Conservation (phyloP, 1,140 invertebrate genomes). For the Centruroides sculpturatus region DNA sequence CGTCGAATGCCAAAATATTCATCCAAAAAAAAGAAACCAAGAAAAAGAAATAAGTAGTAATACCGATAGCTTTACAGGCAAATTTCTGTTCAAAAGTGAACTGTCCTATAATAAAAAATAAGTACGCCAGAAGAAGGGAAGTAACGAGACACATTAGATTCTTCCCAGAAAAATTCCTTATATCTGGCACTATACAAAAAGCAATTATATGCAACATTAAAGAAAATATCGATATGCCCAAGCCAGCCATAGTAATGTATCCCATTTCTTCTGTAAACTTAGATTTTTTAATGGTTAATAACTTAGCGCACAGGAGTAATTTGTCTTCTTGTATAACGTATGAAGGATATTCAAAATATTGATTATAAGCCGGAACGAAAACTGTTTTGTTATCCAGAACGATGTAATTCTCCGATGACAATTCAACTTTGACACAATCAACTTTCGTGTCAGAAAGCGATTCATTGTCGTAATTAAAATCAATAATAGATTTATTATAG, state of each 20-base stretch:
- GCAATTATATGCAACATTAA: conserved; percentile 34
- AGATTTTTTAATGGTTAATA: not conserved
- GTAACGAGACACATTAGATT: conserved; percentile 36
- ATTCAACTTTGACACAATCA: not conserved
- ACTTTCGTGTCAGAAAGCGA: not conserved
- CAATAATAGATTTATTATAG: not conserved
- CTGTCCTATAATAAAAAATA: conserved; percentile 32
- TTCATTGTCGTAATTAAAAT: too few relatives aligned
- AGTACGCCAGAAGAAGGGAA: conserved; percentile 33
- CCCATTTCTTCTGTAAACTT: conserved; percentile 22
- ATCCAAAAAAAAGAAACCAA: conserved; percentile 44
- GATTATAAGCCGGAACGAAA: too few relatives aligned
- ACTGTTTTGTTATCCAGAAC: too few relatives aligned
- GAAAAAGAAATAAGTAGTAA: conserved; percentile 37
- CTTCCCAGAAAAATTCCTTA: conserved; percentile 37
- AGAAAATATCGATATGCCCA: conserved; percentile 35
- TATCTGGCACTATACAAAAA: conserved; percentile 32
- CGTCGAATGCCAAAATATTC: conserved; percentile 42
- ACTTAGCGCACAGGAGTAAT: conserved; percentile 18
- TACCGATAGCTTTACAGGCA: conserved; percentile 29
- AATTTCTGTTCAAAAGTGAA: not conserved
- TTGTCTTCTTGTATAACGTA: not conserved
- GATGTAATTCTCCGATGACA: too few relatives aligned
- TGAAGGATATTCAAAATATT: not conserved
- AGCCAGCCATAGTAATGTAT: conserved; percentile 31